Evolutionary conservation across 2,113 vertebrate species (phyloP).

Genomic region (Periophthalmodon schlosseri): DNA sequence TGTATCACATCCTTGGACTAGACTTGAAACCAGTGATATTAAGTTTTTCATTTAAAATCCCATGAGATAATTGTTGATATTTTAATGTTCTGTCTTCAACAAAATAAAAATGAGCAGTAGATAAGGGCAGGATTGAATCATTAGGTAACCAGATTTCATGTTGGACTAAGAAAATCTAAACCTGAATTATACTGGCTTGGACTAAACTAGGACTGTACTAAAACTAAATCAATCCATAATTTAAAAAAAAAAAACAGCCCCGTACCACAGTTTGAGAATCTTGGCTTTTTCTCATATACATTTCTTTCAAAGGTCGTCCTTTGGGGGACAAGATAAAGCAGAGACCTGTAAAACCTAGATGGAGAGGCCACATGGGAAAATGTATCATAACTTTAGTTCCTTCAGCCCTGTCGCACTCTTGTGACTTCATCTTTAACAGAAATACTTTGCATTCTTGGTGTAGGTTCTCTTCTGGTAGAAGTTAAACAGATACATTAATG

Average conservation of each 20-base stretch:
- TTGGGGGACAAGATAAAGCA: not conserved
- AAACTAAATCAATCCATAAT: not conserved
- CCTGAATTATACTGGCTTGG: no score
- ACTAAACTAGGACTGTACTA: not conserved
- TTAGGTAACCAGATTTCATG: not conserved
- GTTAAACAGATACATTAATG: not conserved
- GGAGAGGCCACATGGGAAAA: not conserved
- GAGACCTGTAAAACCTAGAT: constrained; percentile 1
- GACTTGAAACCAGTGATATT: not conserved
- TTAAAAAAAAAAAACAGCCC: not conserved
- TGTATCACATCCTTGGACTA: not conserved
- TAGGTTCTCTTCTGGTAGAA: not conserved
- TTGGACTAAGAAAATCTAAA: not conserved
- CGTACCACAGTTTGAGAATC: not conserved
- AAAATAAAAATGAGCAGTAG: not conserved
- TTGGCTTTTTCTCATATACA: not conserved
- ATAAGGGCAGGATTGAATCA: not conserved
- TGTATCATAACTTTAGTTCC: not conserved
- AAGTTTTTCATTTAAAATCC: not conserved
- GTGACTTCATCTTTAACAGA: constrained; percentile 7
- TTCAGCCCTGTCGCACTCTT: not conserved
- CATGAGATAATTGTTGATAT: not conserved
- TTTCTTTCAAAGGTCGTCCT: not conserved
- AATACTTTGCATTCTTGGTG: not conserved
- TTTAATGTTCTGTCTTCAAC: not conserved